phyloP scores from a whole-genome alignment of 2,797 vertebrate species.

The Lagorchestes hirsutus region DNA sequence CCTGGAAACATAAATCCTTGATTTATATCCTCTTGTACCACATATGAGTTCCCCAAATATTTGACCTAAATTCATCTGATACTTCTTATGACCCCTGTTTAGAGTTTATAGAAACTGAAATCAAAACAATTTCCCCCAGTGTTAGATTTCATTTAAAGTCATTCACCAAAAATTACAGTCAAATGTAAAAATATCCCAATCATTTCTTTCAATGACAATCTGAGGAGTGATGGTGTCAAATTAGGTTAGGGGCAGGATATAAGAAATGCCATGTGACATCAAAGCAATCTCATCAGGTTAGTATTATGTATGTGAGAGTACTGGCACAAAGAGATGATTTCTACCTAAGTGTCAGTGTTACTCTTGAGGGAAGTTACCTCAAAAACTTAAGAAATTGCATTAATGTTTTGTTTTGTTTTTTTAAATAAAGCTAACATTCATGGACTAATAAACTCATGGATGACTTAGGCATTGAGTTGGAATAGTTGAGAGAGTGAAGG shows the following conservation, averaged over 20 bases:
- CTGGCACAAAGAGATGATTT: constrained; percentile 30
- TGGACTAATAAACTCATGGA: neutral
- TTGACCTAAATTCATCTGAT: constrained; percentile 68
- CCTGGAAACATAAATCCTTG: constrained; percentile 76
- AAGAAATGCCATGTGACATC: neutral
- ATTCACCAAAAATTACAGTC: constrained; percentile 47
- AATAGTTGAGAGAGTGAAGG: neutral
- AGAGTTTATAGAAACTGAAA: constrained; percentile 55
- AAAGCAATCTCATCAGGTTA: neutral
- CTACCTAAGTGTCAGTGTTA: neutral
- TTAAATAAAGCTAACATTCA: neutral
- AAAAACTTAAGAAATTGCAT: neutral
- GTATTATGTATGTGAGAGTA: constrained; percentile 26
- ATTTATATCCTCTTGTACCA: constrained; percentile 78
- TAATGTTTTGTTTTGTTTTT: neutral
- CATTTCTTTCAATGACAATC: constrained; percentile 59
- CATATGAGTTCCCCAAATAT: constrained; percentile 68
- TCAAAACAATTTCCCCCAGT: constrained; percentile 68
- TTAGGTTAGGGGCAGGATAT: neutral
- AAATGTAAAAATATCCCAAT: constrained; percentile 59
- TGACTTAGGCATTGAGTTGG: neutral
- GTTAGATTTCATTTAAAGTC: constrained; percentile 65
- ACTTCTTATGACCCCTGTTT: constrained; percentile 71
- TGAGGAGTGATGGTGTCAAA: constrained; percentile 56
- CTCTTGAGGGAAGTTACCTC: neutral